A percentile compares a stretch with the other conserved stretches of the same genome.
Evolutionary conservation across 2,113 vertebrate species (phyloP).

Genomic region (Cinclus cinclus): DNA sequence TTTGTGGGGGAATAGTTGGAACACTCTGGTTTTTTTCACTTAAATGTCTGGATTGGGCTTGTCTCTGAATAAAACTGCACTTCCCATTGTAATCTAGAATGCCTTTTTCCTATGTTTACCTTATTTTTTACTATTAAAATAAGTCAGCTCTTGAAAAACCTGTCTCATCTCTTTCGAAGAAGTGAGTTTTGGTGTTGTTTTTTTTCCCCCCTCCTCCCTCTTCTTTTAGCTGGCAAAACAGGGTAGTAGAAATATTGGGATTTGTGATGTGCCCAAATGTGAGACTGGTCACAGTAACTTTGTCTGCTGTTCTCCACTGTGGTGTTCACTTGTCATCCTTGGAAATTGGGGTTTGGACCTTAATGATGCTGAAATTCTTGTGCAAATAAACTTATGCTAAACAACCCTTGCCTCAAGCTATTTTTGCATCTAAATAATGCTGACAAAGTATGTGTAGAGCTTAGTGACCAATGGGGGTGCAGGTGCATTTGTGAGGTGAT

Average conservation of each 20-base stretch:
- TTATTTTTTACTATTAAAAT: neutral
- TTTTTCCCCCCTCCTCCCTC: too few relatives aligned
- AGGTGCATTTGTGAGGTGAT: neutral
- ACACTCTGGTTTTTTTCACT: neutral
- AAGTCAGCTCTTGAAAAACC: neutral
- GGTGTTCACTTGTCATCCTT: conserved; percentile 12
- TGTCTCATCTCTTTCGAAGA: neutral
- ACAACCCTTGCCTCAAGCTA: neutral
- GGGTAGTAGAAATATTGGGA: neutral
- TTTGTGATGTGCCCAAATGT: neutral
- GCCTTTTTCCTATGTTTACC: neutral
- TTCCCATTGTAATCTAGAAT: neutral
- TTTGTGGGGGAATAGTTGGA: neutral
- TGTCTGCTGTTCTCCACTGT: conserved; percentile 14
- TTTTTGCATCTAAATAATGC: neutral
- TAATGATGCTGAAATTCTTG: conserved; percentile 26
- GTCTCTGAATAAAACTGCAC: neutral
- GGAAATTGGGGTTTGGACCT: neutral
- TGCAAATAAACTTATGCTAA: conserved; percentile 49
- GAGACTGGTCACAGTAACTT: neutral
- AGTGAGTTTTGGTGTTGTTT: neutral
- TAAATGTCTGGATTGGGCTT: neutral
- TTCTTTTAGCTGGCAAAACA: neutral
- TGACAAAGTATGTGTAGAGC: neutral
- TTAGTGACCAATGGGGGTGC: neutral